phyloP scores from a whole-genome alignment of 2,888 invertebrate species.

The Ophion ventricosus region DNA sequence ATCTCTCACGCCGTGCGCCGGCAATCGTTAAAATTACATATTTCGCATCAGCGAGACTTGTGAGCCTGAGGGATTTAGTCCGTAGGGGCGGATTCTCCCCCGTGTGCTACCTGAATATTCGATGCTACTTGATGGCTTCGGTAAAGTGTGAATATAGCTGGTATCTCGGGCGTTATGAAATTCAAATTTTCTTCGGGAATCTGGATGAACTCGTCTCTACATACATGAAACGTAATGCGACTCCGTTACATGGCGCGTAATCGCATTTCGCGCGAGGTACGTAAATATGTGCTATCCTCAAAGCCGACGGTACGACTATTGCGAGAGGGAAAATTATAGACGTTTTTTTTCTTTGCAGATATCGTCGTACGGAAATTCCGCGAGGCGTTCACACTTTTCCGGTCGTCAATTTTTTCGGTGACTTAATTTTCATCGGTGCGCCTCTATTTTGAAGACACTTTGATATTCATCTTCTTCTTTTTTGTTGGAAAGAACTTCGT shows the following conservation, averaged over 20 bases:
- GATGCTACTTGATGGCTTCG: constrained; percentile 65
- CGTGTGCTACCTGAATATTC: constrained; percentile 60
- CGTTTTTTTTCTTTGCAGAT: neutral
- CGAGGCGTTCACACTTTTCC: no score
- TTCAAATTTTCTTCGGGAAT: constrained; percentile 54
- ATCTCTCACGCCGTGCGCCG: constrained; percentile 23
- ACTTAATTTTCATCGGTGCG: no score
- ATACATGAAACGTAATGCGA: constrained; percentile 30
- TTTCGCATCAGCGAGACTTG: constrained; percentile 45
- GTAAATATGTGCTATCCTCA: neutral
- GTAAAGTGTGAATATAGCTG: constrained; percentile 38
- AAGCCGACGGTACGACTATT: no score
- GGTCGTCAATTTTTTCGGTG: no score
- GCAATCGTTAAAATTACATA: constrained; percentile 62
- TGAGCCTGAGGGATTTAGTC: constrained; percentile 47
- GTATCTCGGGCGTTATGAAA: constrained; percentile 62
- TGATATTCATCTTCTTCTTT: no score
- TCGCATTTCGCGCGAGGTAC: neutral
- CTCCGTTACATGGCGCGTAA: constrained; percentile 6
- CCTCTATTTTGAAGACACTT: no score
- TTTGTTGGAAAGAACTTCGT: no score
- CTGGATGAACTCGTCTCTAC: constrained; percentile 46
- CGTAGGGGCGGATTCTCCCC: constrained; percentile 51
- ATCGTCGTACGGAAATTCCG: neutral
- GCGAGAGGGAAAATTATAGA: neutral